Evolutionary conservation across 2,797 vertebrate genomes (phyloP).

Genomic region (Siniperca obscura): DNA sequence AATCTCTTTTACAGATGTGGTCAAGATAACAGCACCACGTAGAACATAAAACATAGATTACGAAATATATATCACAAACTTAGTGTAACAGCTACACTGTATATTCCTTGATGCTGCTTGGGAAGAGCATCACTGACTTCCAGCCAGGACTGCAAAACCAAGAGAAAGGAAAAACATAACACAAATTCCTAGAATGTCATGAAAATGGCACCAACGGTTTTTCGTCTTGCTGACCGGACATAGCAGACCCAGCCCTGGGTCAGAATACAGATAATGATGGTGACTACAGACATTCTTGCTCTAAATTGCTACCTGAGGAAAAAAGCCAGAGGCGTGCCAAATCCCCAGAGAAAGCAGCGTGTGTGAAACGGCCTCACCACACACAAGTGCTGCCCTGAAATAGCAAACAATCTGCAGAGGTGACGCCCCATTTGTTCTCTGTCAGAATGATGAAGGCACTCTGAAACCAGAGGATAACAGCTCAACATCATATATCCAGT

Average conservation of each 20-base stretch:
- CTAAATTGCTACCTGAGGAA: conserved; percentile 83
- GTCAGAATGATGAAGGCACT: conserved; percentile 30
- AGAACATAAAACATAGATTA: background rate
- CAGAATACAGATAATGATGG: conserved; percentile 77
- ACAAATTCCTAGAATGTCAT: conserved; percentile 60
- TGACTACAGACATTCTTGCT: conserved; percentile 77
- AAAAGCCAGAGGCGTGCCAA: conserved; percentile 68
- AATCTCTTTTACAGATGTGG: background rate
- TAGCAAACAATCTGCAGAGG: conserved; percentile 63
- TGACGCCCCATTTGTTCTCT: conserved; percentile 51
- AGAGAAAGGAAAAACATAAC: conserved; percentile 25
- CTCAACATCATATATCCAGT: conserved; percentile 9
- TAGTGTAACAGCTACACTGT: background rate
- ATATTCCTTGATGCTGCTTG: background rate
- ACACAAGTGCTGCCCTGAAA: conserved; percentile 69
- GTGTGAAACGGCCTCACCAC: conserved; percentile 47
- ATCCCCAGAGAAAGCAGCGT: conserved; percentile 61
- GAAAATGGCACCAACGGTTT: conserved; percentile 42
- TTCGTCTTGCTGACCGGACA: conserved; percentile 39
- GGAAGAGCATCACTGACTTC: conserved; percentile 7
- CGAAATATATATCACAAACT: background rate
- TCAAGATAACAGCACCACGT: background rate
- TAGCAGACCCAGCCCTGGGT: conserved; percentile 61
- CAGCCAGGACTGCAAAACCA: conserved; percentile 29
- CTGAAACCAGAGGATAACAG: conserved; percentile 11